Percentiles rank a stretch among this genome's conserved stretches.
Conservation (phyloP, 2,888 invertebrate genomes). For the Caenorhabditis sp. region DNA sequence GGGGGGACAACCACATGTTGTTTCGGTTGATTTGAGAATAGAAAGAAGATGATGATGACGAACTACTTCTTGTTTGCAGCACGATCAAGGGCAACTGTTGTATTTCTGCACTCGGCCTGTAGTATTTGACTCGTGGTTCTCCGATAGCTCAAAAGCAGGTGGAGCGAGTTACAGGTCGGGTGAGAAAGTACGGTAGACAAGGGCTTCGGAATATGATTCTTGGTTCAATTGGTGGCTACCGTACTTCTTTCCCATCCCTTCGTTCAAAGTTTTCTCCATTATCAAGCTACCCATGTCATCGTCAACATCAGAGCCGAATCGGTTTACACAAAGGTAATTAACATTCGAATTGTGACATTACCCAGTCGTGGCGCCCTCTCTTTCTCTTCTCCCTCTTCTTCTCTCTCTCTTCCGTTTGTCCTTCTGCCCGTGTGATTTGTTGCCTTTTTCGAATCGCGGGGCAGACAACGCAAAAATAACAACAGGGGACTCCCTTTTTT, state of each 20-base stretch:
- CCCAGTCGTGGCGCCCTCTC: not conserved
- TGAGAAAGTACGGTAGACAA: no score
- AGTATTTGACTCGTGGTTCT: no score
- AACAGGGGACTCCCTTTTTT: constrained; percentile 10
- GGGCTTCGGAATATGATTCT: no score
- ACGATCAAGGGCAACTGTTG: constrained; percentile 7
- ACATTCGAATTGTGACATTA: constrained; percentile 39
- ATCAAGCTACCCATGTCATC: no score
- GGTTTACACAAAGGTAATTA: not conserved
- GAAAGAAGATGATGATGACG: constrained; percentile 17
- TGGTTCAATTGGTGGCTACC: no score
- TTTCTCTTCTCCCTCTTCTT: constrained; percentile 4
- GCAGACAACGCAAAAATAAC: constrained; percentile 11
- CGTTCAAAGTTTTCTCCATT: no score
- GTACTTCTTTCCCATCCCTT: no score
- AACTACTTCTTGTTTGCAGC: constrained; percentile 9
- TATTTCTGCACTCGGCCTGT: no score
- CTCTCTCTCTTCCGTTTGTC: not conserved
- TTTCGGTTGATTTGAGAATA: constrained; percentile 13
- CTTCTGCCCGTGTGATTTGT: constrained; percentile 23
- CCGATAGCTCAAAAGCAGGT: no score
- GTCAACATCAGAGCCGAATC: constrained; percentile 5
- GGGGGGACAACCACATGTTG: constrained; percentile 24
- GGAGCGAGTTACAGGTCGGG: no score
- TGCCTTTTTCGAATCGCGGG: constrained; percentile 19